A percentile compares a stretch with the other conserved stretches of the same genome.
phyloP scores from a whole-genome alignment of 2,113 vertebrate species.

The Corapipo altera region DNA sequence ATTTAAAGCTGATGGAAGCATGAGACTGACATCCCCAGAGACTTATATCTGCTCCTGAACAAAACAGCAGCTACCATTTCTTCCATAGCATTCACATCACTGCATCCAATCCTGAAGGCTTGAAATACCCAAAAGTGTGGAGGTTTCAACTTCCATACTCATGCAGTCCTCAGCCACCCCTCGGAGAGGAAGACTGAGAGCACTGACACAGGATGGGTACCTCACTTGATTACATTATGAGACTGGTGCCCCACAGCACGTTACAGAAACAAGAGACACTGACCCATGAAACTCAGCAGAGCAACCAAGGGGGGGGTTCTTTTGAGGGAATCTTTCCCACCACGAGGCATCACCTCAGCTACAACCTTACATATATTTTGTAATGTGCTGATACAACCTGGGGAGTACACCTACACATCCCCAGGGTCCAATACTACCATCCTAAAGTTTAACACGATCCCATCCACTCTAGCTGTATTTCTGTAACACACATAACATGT shows the following conservation, averaged over 20 bases:
- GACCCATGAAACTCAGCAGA: background rate
- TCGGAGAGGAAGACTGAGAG: background rate
- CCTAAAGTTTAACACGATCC: background rate
- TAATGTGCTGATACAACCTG: background rate
- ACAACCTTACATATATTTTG: background rate
- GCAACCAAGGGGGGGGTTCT: rapidly evolving
- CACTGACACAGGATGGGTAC: rapidly evolving
- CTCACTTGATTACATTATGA: background rate
- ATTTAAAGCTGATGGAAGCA: background rate
- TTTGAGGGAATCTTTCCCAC: background rate
- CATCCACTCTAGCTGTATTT: background rate
- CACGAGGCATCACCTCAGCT: background rate
- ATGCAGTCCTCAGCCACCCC: background rate
- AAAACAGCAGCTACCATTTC: rapidly evolving
- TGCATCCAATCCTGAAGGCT: background rate
- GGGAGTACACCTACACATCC: background rate
- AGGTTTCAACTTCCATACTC: background rate
- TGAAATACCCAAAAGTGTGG: background rate
- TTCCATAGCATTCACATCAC: background rate
- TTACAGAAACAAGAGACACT: background rate
- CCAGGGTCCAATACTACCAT: background rate
- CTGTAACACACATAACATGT: background rate
- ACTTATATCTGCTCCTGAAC: background rate
- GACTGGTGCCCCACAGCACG: background rate
- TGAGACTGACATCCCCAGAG: background rate